Evolutionary conservation across 2,797 vertebrate genomes (phyloP).

Genomic region (Hemibagrus guttatus): DNA sequence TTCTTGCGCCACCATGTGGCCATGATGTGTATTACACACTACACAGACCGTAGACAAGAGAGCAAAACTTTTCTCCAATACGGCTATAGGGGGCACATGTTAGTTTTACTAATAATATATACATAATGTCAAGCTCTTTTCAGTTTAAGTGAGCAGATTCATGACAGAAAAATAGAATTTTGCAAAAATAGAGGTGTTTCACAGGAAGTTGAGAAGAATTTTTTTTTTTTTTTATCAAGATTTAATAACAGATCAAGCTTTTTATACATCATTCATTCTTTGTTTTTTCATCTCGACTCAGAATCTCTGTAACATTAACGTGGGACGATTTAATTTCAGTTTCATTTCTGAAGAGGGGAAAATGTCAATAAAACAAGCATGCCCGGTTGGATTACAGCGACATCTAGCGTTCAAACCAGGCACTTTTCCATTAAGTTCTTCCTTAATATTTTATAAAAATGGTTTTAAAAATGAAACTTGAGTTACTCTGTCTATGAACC

Average conservation of each 20-base stretch:
- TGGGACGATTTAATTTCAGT: neutral
- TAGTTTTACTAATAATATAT: neutral
- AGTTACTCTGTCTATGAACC: neutral
- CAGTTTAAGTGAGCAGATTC: neutral
- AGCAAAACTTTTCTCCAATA: neutral
- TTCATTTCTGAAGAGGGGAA: neutral
- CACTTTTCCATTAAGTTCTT: neutral
- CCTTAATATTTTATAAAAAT: neutral
- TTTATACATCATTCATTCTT: neutral
- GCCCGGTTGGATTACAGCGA: neutral
- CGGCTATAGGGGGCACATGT: neutral
- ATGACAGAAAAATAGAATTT: neutral
- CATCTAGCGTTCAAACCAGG: neutral
- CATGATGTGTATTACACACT: neutral
- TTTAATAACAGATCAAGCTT: neutral
- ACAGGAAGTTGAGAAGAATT: neutral
- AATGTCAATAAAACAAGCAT: neutral
- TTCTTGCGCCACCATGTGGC: slow-evolving; percentile 46
- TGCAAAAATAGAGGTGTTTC: no score
- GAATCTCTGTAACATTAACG: neutral
- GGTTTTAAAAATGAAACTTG: neutral
- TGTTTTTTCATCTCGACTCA: neutral
- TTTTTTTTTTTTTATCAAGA: neutral
- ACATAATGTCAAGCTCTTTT: no score
- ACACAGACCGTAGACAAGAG: neutral